A percentile compares a stretch with the other conserved stretches of the same genome.
Conservation (phyloP, 2,113 vertebrate species). For the Psammodynastes pulverulentus region DNA sequence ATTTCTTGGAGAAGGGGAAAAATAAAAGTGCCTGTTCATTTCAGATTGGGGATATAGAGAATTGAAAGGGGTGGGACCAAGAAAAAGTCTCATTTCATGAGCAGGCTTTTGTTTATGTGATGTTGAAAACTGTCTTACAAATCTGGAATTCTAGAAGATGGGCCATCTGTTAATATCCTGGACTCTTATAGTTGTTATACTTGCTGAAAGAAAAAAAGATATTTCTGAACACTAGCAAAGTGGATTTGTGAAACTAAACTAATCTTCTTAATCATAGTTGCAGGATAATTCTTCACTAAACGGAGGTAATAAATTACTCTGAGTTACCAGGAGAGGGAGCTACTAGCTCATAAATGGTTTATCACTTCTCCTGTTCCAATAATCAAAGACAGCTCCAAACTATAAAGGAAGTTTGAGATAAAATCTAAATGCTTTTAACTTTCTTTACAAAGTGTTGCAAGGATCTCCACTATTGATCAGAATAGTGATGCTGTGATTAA, state of each 20-base stretch:
- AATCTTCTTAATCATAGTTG: not conserved
- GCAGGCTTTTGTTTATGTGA: not conserved
- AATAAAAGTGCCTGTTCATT: not conserved
- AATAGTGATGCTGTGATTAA: not conserved
- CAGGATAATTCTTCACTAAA: not conserved
- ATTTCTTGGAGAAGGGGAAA: not conserved
- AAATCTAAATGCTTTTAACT: not conserved
- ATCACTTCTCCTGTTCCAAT: not conserved
- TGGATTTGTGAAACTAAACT: not conserved
- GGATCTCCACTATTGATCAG: not conserved
- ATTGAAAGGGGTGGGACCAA: not conserved
- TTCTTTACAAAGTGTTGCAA: not conserved
- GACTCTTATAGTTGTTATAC: not conserved
- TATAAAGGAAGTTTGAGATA: not conserved
- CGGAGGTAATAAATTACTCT: not conserved
- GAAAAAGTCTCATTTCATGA: not conserved
- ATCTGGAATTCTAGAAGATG: not conserved
- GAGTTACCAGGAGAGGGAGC: not conserved
- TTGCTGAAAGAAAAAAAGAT: not conserved
- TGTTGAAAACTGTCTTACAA: not conserved
- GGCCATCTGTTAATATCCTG: not conserved
- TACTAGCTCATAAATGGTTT: not conserved
- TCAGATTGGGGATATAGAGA: not conserved
- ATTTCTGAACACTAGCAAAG: not conserved
- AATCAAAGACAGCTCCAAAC: not conserved